Percentiles rank a stretch among this genome's conserved stretches.
phyloP scores from a whole-genome alignment of 2,888 invertebrate species.

The Drosophila peninsularis region DNA sequence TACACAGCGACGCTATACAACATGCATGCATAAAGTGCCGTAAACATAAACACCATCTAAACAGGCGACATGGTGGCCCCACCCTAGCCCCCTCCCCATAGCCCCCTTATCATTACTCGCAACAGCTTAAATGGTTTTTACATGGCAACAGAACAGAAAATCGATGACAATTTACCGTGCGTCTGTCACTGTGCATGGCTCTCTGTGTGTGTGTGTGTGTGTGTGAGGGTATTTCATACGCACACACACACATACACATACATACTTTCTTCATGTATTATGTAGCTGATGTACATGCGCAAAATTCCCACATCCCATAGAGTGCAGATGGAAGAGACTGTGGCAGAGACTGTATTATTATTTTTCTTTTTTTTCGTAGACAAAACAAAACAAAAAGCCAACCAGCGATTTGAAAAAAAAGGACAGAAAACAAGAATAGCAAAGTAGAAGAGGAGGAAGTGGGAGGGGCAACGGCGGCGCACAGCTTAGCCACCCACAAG shows the following conservation, averaged over 20 bases:
- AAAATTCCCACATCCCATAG: constrained; percentile 62
- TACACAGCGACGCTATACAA: background rate
- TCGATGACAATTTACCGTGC: constrained; percentile 72
- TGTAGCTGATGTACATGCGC: constrained; percentile 78
- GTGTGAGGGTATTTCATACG: constrained; percentile 23
- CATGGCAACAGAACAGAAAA: constrained; percentile 73
- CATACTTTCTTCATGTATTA: constrained; percentile 61
- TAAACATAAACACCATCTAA: constrained; percentile 60
- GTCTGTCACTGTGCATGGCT: constrained; percentile 40
- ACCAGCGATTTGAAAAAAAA: constrained; percentile 18
- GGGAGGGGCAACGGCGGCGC: constrained; percentile 14
- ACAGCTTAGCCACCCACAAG: constrained; percentile 41
- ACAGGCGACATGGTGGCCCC: constrained; percentile 36
- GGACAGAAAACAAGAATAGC: constrained; percentile 38
- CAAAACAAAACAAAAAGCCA: constrained; percentile 65
- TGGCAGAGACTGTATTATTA: constrained; percentile 29
- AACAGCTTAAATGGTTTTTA: constrained; percentile 62
- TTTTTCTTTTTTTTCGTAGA: constrained; percentile 54
- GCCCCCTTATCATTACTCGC: background rate
- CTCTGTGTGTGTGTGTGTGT: constrained; percentile 28
- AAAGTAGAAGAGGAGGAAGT: background rate
- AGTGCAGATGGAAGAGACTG: constrained; percentile 19
- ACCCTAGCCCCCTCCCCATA: background rate
- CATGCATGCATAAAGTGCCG: constrained; percentile 31
- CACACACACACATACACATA: background rate